Percentiles rank a stretch among this genome's conserved stretches.
Evolutionary conservation across 2,797 vertebrate genomes (phyloP).

Genomic region (Amniataba percoides): DNA sequence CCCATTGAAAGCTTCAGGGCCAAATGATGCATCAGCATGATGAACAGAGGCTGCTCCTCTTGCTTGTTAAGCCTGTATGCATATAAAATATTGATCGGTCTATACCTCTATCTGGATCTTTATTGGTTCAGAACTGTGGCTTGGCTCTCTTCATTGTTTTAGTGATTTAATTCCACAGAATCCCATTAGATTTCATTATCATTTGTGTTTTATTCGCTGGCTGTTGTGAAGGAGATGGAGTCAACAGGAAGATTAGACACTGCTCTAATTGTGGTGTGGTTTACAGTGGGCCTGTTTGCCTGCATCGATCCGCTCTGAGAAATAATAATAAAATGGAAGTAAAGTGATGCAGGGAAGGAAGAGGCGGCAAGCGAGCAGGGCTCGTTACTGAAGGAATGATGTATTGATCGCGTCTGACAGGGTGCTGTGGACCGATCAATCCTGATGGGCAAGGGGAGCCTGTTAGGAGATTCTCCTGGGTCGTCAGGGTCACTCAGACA

Average conservation of each 20-base stretch:
- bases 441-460: conserved; percentile 82
- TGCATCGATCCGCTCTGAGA: conserved; percentile 88
- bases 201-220: conserved; percentile 73
- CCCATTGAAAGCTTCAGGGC: conserved; percentile 39
- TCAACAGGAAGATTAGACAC: conserved; percentile 85
- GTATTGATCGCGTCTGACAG: conserved; percentile 94
- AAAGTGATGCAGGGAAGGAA: conserved; percentile 85
- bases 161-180: conserved; percentile 80
- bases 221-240: conserved; percentile 70
- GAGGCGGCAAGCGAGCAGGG: conserved; percentile 64
- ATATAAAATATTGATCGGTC: conserved; percentile 62
- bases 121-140: conserved; percentile 58
- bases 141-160: conserved; percentile 70
- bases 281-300: conserved; percentile 89
- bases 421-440: conserved; percentile 92
- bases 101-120: conserved; percentile 47
- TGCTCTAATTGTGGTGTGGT: conserved; percentile 91
- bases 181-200: conserved; percentile 84
- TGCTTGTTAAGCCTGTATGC: conserved; percentile 44
- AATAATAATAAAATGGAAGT: conserved; percentile 89
- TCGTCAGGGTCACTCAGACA: conserved; percentile 86
- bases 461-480: conserved; percentile 88
- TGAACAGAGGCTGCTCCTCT: conserved; percentile 34
- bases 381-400: conserved; percentile 94
- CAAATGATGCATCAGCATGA: conserved; percentile 33